Evolutionary conservation across 2,888 invertebrate species (phyloP).

Genomic region (Pseudococcus longispinus): DNA sequence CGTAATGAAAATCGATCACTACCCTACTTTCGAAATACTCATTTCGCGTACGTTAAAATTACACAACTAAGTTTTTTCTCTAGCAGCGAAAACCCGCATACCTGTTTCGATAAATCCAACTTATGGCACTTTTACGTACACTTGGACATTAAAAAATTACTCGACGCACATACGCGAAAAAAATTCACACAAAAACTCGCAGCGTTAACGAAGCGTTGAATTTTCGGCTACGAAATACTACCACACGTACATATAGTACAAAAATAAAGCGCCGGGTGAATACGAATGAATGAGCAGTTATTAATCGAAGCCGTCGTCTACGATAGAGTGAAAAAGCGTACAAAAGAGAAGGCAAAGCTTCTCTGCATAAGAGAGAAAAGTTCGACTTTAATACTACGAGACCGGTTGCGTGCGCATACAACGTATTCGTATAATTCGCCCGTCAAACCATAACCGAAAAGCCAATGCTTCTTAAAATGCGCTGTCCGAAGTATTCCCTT

Average conservation of each 20-base stretch:
- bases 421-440: constrained; percentile 1
- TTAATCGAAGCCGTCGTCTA: constrained; percentile 38
- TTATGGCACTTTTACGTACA: neutral
- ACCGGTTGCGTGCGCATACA: constrained; percentile 37
- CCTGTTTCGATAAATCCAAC: neutral
- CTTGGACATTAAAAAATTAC: neutral
- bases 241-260: neutral
- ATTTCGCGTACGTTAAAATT: neutral
- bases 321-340: constrained; percentile 28
- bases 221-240: neutral
- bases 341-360: constrained; percentile 35
- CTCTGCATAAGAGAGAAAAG: constrained; percentile 23
- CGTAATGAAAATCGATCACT: constrained; percentile 4
- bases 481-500: neutral
- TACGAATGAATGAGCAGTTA: constrained; percentile 32
- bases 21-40: neutral
- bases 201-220: neutral
- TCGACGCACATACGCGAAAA: neutral
- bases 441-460: constrained; percentile 30
- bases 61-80: neutral
- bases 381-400: constrained; percentile 33
- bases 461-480: constrained; percentile 35
- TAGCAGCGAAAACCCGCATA: neutral
- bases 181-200: neutral
- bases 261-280: constrained; percentile 20